Evolutionary conservation across 2,113 vertebrate species (phyloP).

Genomic region (Trematocara variabile): DNA sequence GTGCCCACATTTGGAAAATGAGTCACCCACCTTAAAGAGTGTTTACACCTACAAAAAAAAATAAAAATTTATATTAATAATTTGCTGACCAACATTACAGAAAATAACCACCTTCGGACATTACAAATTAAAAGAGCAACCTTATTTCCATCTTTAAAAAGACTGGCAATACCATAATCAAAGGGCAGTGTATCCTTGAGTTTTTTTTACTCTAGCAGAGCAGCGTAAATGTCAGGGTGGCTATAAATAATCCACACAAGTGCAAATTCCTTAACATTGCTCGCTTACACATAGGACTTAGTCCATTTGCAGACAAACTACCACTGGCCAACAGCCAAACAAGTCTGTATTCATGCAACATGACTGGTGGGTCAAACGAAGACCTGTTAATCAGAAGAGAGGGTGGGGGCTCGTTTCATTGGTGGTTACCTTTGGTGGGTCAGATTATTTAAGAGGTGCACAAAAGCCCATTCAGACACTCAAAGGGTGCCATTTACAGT

Average conservation of each 20-base stretch:
- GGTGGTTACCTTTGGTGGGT: conserved; percentile 44
- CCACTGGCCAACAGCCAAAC: conserved; percentile 52
- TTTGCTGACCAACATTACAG: conserved; percentile 20
- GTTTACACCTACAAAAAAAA: conserved; percentile 32
- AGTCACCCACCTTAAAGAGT: not conserved
- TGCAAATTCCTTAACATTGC: conserved; percentile 52
- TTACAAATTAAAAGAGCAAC: conserved; percentile 32
- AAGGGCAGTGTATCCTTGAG: conserved; percentile 37
- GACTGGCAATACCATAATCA: conserved; percentile 33
- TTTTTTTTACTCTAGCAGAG: conserved; percentile 10
- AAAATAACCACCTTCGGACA: conserved; percentile 43
- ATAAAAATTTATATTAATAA: conserved; percentile 4
- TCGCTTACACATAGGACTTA: conserved; percentile 35
- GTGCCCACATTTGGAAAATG: not conserved
- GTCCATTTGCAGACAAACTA: conserved; percentile 51
- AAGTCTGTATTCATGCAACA: conserved; percentile 56
- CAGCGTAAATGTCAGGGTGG: conserved; percentile 55
- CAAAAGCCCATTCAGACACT: conserved; percentile 64
- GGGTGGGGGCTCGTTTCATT: conserved; percentile 23
- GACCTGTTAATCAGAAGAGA: conserved; percentile 48
- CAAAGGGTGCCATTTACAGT: conserved; percentile 60
- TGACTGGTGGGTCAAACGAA: conserved; percentile 34
- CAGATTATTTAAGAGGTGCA: conserved; percentile 62
- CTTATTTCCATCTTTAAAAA: conserved; percentile 16
- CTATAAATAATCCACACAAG: conserved; percentile 66